phyloP scores from a whole-genome alignment of 2,888 invertebrate species.

The Notodonta ziczac region DNA sequence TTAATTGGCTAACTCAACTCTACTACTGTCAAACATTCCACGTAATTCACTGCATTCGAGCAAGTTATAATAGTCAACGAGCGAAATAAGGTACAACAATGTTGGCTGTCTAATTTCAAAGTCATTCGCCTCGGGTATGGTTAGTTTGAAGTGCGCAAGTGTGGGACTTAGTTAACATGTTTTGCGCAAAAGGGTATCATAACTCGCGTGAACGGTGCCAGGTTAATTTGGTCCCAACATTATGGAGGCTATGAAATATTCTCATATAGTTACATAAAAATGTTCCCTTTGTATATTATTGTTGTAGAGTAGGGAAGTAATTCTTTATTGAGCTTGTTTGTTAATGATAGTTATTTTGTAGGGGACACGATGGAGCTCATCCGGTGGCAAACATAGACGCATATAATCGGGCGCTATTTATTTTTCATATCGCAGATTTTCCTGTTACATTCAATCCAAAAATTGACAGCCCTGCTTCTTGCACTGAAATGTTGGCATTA shows the following conservation, averaged over 20 bases:
- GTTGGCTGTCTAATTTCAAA: not conserved
- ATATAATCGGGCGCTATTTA: too few species aligned
- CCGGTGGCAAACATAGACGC: too few species aligned
- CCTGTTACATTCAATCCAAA: too few species aligned
- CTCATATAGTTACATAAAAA: not conserved
- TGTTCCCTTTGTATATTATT: not conserved
- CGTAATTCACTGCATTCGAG: not conserved
- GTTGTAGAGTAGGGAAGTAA: too few species aligned
- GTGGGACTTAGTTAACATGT: constrained; percentile 3
- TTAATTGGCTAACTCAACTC: too few species aligned
- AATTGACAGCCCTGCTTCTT: too few species aligned
- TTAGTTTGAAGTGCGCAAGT: constrained; percentile 7
- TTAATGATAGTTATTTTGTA: too few species aligned
- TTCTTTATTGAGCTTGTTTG: too few species aligned
- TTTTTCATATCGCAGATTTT: too few species aligned
- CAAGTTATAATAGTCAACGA: not conserved
- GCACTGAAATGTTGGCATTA: too few species aligned
- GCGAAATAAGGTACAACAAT: not conserved
- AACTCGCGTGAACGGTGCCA: not conserved
- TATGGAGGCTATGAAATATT: not conserved
- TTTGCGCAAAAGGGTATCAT: constrained; percentile 7
- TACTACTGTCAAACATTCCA: not conserved
- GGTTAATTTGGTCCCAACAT: constrained; percentile 1
- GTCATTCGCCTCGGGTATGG: not conserved
- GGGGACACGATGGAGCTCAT: too few species aligned